Percentiles rank a stretch among this genome's conserved stretches.
Evolutionary conservation across 1,140 invertebrate genomes (phyloP).

Genomic region (Lucilia cuprina): DNA sequence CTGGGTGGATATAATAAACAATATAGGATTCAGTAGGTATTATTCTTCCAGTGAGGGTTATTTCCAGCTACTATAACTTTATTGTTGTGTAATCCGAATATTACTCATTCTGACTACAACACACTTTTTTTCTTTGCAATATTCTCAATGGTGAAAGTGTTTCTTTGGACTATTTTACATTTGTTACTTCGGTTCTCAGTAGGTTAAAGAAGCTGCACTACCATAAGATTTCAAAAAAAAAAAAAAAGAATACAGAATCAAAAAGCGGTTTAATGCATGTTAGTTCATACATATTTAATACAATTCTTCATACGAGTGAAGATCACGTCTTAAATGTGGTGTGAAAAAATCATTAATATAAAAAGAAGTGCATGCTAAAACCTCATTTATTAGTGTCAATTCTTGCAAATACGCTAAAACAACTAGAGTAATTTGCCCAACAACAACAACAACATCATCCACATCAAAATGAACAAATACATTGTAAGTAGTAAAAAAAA

Average conservation of each 20-base stretch:
- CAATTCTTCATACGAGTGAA: not conserved
- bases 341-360: conserved; percentile 5
- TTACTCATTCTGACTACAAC: too few relatives aligned
- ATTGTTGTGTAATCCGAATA: too few relatives aligned
- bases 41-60: too few relatives aligned
- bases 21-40: too few relatives aligned
- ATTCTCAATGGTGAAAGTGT: too few relatives aligned
- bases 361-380: conserved; percentile 17
- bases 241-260: not conserved
- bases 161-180: too few relatives aligned
- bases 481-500: conserved; percentile 19
- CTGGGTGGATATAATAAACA: too few relatives aligned
- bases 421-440: not conserved
- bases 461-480: conserved; percentile 8
- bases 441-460: not conserved
- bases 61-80: too few relatives aligned
- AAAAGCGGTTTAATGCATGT: not conserved
- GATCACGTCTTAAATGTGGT: conserved; percentile 22
- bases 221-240: not conserved
- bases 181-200: not conserved
- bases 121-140: too few relatives aligned
- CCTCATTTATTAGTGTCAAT: conserved; percentile 16
- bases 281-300: not conserved
- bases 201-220: conserved; percentile 11
- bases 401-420: not conserved